Evolutionary conservation across 1,140 invertebrate species (phyloP).

Genomic region (Drosophila chauvacae): DNA sequence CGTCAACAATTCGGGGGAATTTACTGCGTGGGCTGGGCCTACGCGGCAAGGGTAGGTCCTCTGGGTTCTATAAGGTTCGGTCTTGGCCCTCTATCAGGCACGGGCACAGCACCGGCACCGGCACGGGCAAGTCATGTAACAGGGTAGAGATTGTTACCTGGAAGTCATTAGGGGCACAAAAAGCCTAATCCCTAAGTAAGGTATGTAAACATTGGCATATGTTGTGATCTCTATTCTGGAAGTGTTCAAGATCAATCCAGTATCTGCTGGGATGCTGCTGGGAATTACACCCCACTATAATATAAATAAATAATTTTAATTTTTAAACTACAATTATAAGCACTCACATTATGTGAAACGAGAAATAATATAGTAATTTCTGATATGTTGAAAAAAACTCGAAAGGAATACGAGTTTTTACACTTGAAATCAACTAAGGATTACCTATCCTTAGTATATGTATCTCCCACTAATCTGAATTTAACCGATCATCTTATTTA

Average conservation of each 20-base stretch:
- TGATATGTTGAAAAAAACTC: too few species aligned
- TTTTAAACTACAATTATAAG: neutral
- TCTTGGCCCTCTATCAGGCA: conserved; percentile 27
- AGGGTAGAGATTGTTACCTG: conserved; percentile 56
- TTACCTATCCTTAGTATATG: too few species aligned
- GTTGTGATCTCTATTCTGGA: conserved; percentile 8
- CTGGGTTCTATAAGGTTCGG: conserved; percentile 15
- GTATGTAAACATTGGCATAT: conserved; percentile 35
- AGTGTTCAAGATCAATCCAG: conserved; percentile 12
- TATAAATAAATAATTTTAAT: neutral
- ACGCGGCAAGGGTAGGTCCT: conserved; percentile 42
- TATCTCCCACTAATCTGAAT: too few species aligned
- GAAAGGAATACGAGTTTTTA: too few species aligned
- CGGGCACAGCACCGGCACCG: conserved; percentile 28
- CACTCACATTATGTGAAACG: too few species aligned
- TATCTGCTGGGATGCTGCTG: neutral
- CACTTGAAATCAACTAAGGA: too few species aligned
- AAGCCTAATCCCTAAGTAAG: conserved; percentile 40
- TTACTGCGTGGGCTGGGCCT: conserved; percentile 36
- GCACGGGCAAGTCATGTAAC: conserved; percentile 70
- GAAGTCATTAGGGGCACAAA: conserved; percentile 74
- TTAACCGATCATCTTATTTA: too few species aligned
- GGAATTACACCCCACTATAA: neutral
- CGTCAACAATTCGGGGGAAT: conserved; percentile 67
- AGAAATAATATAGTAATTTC: too few species aligned